phyloP scores from a whole-genome alignment of 2,113 vertebrate species.

The Fregetta grallaria region DNA sequence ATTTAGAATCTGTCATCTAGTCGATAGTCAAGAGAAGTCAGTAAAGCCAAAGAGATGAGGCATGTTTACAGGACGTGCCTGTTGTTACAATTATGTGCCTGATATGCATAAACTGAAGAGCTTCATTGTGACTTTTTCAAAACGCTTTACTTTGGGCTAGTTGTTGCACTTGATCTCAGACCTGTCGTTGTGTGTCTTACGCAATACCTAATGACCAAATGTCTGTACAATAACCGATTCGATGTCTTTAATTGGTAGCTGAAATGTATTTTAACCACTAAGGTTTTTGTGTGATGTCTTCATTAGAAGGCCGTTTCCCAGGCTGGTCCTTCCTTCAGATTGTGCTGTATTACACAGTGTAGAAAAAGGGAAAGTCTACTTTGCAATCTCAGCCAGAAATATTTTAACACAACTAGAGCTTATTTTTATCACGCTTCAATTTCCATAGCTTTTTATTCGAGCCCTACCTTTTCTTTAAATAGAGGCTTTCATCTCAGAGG shows the following conservation, averaged over 20 bases:
- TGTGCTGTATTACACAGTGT: neutral
- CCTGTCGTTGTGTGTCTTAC: neutral
- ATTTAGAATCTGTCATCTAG: neutral
- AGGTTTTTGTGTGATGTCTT: neutral
- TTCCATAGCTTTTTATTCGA: conserved; percentile 28
- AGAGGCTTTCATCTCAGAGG: conserved; percentile 30
- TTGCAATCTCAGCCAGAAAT: conserved; percentile 23
- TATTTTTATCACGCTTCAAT: conserved; percentile 34
- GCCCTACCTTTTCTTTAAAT: conserved; percentile 28
- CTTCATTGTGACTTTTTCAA: neutral
- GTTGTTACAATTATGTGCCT: neutral
- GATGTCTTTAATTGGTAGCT: neutral
- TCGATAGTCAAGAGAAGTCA: neutral
- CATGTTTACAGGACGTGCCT: neutral
- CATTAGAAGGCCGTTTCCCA: neutral
- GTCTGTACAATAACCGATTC: neutral
- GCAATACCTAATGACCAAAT: neutral
- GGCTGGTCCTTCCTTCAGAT: neutral
- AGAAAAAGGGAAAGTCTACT: neutral
- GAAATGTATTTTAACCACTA: neutral
- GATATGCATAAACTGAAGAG: neutral
- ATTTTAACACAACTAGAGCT: conserved; percentile 10
- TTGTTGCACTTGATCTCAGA: neutral
- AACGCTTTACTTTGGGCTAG: neutral
- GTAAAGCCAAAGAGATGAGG: neutral